Percentiles rank a stretch among this genome's conserved stretches.
phyloP scores from a whole-genome alignment of 2,888 invertebrate genomes.

The Sussaba pulchella region DNA sequence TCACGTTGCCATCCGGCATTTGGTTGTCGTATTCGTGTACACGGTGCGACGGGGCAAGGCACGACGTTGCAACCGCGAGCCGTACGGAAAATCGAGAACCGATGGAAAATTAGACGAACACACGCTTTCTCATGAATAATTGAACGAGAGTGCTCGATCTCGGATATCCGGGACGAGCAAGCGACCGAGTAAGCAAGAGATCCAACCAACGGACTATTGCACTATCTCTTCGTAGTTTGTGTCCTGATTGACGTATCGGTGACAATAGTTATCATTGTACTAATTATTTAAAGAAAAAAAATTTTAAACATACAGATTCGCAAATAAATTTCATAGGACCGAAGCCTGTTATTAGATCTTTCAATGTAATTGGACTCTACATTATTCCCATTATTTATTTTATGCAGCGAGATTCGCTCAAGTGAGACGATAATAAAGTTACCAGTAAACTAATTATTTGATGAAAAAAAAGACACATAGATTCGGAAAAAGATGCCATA shows the following conservation, averaged over 20 bases:
- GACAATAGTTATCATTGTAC: background rate
- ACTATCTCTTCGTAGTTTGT: constrained; percentile 38
- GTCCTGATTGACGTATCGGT: constrained; percentile 7
- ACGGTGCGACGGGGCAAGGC: constrained; percentile 23
- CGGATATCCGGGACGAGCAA: constrained; percentile 45
- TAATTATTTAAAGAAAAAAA: background rate
- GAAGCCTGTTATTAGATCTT: too few relatives aligned
- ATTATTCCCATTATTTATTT: too few relatives aligned
- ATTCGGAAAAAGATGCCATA: too few relatives aligned
- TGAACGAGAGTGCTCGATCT: constrained; percentile 55
- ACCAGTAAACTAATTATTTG: too few relatives aligned
- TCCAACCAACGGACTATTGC: constrained; percentile 41
- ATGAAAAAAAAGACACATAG: too few relatives aligned
- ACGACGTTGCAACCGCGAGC: constrained; percentile 41
- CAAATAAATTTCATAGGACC: too few relatives aligned
- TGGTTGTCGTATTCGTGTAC: constrained; percentile 44
- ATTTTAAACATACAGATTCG: background rate
- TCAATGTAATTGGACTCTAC: too few relatives aligned
- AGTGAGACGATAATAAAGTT: too few relatives aligned
- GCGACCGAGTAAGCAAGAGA: constrained; percentile 42
- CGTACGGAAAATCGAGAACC: constrained; percentile 42
- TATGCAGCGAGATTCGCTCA: too few relatives aligned
- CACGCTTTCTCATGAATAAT: constrained; percentile 66
- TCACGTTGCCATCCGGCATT: constrained; percentile 37
- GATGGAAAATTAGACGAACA: constrained; percentile 61